Evolutionary conservation across 92 coral and sea anemone species (phyloP).

Genomic region (Paramuricea clavata): DNA sequence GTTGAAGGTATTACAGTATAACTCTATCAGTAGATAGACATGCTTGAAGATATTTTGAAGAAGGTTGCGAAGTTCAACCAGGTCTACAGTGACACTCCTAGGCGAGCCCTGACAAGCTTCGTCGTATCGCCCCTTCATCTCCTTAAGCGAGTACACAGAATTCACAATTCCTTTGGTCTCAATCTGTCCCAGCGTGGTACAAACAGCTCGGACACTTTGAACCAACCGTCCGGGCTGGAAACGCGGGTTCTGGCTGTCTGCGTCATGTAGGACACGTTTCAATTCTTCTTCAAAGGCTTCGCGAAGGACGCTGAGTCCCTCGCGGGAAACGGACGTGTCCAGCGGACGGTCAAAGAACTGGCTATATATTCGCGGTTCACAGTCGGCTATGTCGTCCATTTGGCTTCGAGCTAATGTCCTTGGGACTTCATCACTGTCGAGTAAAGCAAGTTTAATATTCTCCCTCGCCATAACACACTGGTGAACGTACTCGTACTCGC

Average conservation of each 20-base stretch:
- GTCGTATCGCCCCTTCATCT: constrained; percentile 55
- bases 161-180: constrained; percentile 84
- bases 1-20: constrained; percentile 98
- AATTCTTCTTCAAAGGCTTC: constrained; percentile 87
- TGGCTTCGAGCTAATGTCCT: constrained; percentile 81
- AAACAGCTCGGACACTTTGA: constrained; percentile 91
- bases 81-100: constrained; percentile 60
- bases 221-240: constrained; percentile 90
- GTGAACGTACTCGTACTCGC: constrained; percentile 92
- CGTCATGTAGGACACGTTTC: constrained; percentile 77
- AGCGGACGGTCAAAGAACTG: constrained; percentile 92
- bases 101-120: constrained; percentile 11
- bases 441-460: constrained; percentile 82
- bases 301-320: constrained; percentile 86
- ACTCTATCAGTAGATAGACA: constrained; percentile 84
- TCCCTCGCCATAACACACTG: constrained; percentile 81
- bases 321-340: constrained; percentile 86
- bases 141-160: constrained; percentile 73
- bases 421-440: constrained; percentile 86
- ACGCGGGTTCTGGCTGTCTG: constrained; percentile 71
- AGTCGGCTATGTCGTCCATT: constrained; percentile 79
- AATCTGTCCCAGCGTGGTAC: constrained; percentile 89
- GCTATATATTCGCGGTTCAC: constrained; percentile 83
- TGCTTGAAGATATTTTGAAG: constrained; percentile 76
- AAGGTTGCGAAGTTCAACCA: constrained; percentile 59